Base-by-base conservation (phyloP, 1,140 invertebrate species). In the Hypothenemus hampei region DNA sequence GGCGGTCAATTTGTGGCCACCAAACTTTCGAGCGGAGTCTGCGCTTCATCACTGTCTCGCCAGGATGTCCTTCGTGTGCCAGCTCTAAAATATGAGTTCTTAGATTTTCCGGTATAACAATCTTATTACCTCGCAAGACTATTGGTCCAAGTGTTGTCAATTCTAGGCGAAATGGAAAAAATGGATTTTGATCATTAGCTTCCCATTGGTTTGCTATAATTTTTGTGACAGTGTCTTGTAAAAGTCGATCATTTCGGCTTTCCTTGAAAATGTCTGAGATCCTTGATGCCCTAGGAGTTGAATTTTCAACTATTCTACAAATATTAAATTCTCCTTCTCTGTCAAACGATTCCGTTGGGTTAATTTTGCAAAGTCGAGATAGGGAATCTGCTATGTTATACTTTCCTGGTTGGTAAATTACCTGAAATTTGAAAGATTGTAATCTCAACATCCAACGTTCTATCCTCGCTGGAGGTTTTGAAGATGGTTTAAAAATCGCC, bases 1-100 rank as follows among this genome's bases (percentile, higher is more conserved):
- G 71, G 41, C 64, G 65, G 54, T 81, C 74, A 0, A 79, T 72
- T 21, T 60, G 62, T 11, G 69, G 69, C 76, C 75, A 81, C 73
- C 74, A 81, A 15, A 78, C 68, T 60, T 79, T 76, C 7, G 60
- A 64, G 13, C 77, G 43, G 2, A 79, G 68, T 11, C 77, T 39
- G 0, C 65, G 57, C 63, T 82, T 82, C 76, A 81, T 78, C 72
- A n/a, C n/a, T n/a, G n/a, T n/a, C n/a, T n/a, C n/a, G 3, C 78
- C 77, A 3, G 70, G 68, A 59, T 81, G 78, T 3, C 68, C 72
- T 60, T 72, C 64, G 21, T 79, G 77, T 10, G 35, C 35, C 15
- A 15, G 7, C 6, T 15, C 35, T 31, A 75, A 48, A 6, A 55
- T 39, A 45, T 33, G 21, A 1, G 52, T 24, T 41, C 53, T 22